phyloP scores from a whole-genome alignment of 2,888 invertebrate genomes.

The Pammene aurita region DNA sequence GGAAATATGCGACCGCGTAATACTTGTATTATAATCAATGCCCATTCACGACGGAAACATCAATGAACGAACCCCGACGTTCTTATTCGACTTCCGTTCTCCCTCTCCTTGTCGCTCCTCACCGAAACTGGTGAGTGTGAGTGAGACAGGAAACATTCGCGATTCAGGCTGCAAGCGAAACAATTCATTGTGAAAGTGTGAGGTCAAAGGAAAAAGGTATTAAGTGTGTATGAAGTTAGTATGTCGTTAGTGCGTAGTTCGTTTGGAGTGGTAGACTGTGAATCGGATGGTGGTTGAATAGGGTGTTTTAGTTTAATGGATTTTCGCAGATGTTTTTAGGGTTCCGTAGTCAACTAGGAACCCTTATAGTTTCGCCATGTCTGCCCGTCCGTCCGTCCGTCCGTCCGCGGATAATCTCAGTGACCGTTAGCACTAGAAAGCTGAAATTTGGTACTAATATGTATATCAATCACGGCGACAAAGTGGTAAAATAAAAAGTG shows the following conservation, averaged over 20 bases:
- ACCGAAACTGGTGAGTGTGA: conserved; percentile 45
- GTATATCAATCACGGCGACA: no score
- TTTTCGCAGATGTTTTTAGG: conserved; percentile 40
- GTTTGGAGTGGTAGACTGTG: conserved; percentile 8
- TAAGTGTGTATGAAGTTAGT: conserved; percentile 4
- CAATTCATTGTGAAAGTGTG: conserved; percentile 63
- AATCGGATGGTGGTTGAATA: conserved; percentile 19
- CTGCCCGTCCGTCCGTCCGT: no score
- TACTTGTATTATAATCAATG: conserved; percentile 40
- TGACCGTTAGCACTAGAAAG: no score
- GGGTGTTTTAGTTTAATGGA: conserved; percentile 14
- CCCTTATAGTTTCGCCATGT: no score
- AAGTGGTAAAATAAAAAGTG: no score
- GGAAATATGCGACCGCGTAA: conserved; percentile 34
- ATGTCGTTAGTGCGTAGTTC: conserved; percentile 4
- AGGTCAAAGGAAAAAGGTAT: conserved; percentile 41
- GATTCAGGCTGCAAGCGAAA: conserved; percentile 56
- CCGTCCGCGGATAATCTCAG: no score
- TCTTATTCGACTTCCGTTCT: conserved; percentile 57
- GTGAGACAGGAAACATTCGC: conserved; percentile 52
- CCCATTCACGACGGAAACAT: conserved; percentile 66
- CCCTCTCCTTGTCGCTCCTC: conserved; percentile 56
- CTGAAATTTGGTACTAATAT: no score
- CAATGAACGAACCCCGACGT: conserved; percentile 69
- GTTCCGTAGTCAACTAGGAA: no score